phyloP scores from a whole-genome alignment of 2,797 vertebrate genomes.

The Epinephelus coioides region DNA sequence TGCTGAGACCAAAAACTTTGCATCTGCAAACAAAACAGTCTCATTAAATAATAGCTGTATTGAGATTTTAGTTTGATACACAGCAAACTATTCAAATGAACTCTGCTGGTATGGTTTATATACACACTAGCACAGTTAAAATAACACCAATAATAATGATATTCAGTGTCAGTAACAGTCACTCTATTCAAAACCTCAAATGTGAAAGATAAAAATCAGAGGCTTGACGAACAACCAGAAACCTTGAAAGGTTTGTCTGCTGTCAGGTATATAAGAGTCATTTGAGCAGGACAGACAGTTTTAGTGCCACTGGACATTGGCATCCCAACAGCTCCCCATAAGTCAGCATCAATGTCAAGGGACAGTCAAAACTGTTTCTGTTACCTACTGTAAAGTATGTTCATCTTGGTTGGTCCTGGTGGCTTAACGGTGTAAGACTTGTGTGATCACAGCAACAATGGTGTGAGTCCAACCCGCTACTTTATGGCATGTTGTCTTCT shows the following conservation, averaged over 20 bases:
- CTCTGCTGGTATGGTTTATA: too few relatives aligned
- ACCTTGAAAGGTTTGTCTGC: constrained; percentile 7
- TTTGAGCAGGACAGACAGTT: neutral
- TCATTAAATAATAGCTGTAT: neutral
- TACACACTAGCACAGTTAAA: neutral
- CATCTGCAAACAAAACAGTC: neutral
- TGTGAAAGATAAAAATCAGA: neutral
- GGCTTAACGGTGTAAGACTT: neutral
- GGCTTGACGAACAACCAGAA: constrained; percentile 11
- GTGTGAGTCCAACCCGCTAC: neutral
- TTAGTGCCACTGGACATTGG: neutral
- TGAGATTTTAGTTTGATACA: neutral
- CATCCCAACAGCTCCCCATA: neutral
- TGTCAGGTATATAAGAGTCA: neutral
- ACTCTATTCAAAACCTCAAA: constrained; percentile 5
- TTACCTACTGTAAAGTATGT: neutral
- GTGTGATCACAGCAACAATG: neutral
- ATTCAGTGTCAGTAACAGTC: constrained; percentile 23
- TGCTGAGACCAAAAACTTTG: neutral
- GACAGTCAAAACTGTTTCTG: neutral
- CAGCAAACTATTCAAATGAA: neutral
- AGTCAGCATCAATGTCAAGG: neutral
- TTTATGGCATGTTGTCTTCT: neutral
- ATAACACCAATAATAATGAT: constrained; percentile 25
- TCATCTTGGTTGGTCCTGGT: neutral